Percentiles rank a stretch among this genome's conserved stretches.
phyloP scores from a whole-genome alignment of 2,888 invertebrate species.

The Lasioglossum zephyrum region DNA sequence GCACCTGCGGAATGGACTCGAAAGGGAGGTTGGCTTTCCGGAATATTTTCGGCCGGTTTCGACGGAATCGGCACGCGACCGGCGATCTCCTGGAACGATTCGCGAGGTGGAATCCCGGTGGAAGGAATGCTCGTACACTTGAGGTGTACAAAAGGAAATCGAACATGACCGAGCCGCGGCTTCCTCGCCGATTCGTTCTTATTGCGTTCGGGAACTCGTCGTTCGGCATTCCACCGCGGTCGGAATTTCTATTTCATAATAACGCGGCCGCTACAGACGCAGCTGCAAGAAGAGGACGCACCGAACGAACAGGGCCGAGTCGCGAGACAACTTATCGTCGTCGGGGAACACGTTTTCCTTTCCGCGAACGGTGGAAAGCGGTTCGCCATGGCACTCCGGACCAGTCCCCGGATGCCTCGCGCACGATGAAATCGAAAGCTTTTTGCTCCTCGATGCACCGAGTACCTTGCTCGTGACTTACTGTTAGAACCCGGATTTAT shows the following conservation, averaged over 20 bases:
- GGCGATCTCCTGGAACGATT: neutral
- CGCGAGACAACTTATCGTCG: neutral
- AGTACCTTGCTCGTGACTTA: neutral
- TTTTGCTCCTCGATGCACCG: neutral
- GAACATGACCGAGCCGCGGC: slow-evolving; percentile 50
- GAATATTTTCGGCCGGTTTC: slow-evolving; percentile 35
- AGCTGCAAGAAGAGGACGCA: slow-evolving; percentile 14
- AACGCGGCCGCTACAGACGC: slow-evolving; percentile 37
- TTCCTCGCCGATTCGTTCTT: slow-evolving; percentile 62
- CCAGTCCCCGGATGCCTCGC: neutral
- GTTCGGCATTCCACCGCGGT: slow-evolving; percentile 74
- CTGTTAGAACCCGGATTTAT: neutral
- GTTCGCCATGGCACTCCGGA: slow-evolving; percentile 7
- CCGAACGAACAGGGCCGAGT: neutral
- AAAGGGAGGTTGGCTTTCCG: slow-evolving; percentile 6
- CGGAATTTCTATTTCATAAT: slow-evolving; percentile 78
- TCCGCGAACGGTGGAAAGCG: slow-evolving; percentile 8
- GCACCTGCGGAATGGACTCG: neutral
- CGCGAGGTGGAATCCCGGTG: neutral
- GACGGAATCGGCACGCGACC: slow-evolving; percentile 15
- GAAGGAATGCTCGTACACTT: neutral
- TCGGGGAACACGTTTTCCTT: slow-evolving; percentile 1
- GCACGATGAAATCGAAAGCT: slow-evolving; percentile 9
- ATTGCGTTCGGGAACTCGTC: slow-evolving; percentile 76
- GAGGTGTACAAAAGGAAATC: slow-evolving; percentile 47